phyloP scores from a whole-genome alignment of 2,797 vertebrate species.

The Syncerus caffer region DNA sequence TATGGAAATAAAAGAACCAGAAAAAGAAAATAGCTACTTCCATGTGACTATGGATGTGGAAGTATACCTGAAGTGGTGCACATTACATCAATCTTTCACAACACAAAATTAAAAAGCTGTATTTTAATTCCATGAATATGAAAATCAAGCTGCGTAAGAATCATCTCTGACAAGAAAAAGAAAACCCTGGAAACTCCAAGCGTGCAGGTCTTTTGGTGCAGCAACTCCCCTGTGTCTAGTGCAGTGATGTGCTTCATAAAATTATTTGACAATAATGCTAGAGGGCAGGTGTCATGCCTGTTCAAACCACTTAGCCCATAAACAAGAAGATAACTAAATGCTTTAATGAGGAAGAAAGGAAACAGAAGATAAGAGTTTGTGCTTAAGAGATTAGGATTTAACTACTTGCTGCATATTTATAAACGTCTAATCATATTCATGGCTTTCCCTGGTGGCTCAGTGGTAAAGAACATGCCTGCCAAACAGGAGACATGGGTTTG shows the following conservation, averaged over 20 bases:
- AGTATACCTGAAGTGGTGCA: not conserved
- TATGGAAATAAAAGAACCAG: not conserved
- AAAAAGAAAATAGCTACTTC: not conserved
- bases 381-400: not conserved
- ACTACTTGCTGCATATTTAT: not conserved
- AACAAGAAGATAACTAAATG: not conserved
- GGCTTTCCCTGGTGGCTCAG: not conserved
- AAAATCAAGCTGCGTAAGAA: not conserved
- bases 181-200: not conserved
- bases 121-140: not conserved
- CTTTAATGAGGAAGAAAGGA: not conserved
- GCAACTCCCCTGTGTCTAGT: not conserved
- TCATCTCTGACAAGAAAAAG: not conserved
- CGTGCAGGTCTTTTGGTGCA: not conserved
- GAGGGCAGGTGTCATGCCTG: not conserved
- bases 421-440: not conserved
- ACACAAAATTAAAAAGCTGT: not conserved
- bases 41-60: not conserved
- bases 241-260: not conserved
- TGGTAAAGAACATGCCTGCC: not conserved
- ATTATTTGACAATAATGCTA: not conserved
- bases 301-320: not conserved
- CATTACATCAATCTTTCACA: not conserved
- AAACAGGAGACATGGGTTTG: not conserved
- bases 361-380: not conserved